A percentile compares a stretch with the other conserved stretches of the same genome.
phyloP scores from a whole-genome alignment of 2,797 vertebrate species.

The Lemur catta region DNA sequence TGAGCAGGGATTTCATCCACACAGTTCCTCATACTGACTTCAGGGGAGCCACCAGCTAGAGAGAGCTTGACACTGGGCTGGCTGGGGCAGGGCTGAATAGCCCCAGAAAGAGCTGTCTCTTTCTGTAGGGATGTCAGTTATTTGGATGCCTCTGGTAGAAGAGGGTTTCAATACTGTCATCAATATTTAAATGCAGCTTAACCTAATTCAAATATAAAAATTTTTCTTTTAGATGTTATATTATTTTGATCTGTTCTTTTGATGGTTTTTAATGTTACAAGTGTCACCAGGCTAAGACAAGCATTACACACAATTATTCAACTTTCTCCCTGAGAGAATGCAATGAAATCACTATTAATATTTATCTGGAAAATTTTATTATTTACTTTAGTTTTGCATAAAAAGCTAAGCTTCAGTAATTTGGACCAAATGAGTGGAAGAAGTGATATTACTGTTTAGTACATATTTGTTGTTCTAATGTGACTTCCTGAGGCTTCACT shows the following conservation, averaged over 20 bases:
- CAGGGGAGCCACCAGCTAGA: fast-evolving
- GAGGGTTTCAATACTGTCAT: neutral
- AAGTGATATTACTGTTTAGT: neutral
- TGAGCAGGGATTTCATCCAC: neutral
- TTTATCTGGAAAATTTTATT: slow-evolving; percentile 12
- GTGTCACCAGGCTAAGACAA: slow-evolving; percentile 23
- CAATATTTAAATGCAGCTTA: neutral
- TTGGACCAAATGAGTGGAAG: neutral
- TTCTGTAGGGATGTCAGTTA: neutral
- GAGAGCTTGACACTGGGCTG: too few species aligned
- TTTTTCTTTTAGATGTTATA: neutral
- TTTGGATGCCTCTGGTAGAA: neutral
- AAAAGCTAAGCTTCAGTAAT: slow-evolving; percentile 48
- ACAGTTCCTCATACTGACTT: neutral
- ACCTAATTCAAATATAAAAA: neutral
- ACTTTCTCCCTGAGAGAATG: neutral
- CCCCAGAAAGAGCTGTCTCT: neutral
- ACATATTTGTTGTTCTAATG: neutral
- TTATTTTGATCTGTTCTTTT: slow-evolving; percentile 12
- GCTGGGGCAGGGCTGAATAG: too few species aligned
- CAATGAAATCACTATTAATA: slow-evolving; percentile 15
- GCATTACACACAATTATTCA: neutral
- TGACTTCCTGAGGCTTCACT: neutral
- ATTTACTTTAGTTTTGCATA: slow-evolving; percentile 18
- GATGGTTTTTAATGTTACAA: neutral